Percentiles rank a stretch among this genome's conserved stretches.
phyloP scores from a whole-genome alignment of 2,888 invertebrate genomes.

The Cephus pygmeus region DNA sequence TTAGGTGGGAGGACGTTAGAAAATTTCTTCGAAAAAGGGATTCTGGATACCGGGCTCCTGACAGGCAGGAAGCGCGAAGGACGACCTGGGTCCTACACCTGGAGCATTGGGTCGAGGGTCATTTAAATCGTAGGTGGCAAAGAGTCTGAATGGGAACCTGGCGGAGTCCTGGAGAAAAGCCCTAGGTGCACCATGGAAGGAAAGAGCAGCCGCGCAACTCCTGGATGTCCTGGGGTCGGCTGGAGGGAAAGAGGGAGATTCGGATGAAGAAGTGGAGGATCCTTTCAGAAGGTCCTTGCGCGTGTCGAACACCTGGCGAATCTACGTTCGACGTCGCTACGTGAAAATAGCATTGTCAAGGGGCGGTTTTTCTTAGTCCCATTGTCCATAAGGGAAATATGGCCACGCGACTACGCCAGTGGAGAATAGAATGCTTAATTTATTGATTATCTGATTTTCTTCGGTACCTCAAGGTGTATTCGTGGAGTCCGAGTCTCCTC shows the following conservation, averaged over 20 bases:
- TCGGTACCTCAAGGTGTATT: too few relatives aligned
- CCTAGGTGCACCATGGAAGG: conserved; percentile 14
- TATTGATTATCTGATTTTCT: conserved; percentile 17
- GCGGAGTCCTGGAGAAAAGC: conserved; percentile 16
- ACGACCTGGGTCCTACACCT: conserved; percentile 28
- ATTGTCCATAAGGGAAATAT: background rate
- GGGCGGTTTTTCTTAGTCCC: background rate
- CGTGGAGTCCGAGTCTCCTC: too few relatives aligned
- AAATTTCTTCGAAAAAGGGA: too few relatives aligned
- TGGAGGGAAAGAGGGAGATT: too few relatives aligned
- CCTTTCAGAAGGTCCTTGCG: conserved; percentile 23
- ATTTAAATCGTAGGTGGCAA: conserved; percentile 57
- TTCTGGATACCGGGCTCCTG: too few relatives aligned
- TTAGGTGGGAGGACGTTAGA: too few relatives aligned
- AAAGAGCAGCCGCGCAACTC: conserved; percentile 15
- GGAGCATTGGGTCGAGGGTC: conserved; percentile 35
- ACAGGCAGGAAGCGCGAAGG: too few relatives aligned
- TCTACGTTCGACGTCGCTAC: background rate
- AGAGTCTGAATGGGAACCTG: conserved; percentile 47
- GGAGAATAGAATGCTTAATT: conserved; percentile 20
- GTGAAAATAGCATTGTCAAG: background rate
- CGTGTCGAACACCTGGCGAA: conserved; percentile 45
- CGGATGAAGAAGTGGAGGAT: too few relatives aligned
- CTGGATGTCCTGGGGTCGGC: background rate
- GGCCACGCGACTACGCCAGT: conserved; percentile 2